Evolutionary conservation across 2,113 vertebrate genomes (phyloP).

Genomic region (Ranitomeya imitator): DNA sequence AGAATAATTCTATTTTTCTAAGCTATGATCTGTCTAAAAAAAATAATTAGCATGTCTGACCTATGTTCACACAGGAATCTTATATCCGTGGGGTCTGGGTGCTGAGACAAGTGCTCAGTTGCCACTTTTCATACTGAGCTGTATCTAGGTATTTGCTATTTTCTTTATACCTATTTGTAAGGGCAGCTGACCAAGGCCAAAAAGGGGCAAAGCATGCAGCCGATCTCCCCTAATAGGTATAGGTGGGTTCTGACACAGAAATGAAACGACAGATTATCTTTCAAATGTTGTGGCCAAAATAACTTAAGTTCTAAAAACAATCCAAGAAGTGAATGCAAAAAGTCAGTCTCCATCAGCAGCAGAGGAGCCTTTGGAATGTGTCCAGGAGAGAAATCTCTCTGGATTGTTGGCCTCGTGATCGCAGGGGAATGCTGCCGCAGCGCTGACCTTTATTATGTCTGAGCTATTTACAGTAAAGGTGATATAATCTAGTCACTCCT

Average conservation of each 20-base stretch:
- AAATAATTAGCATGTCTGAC: no score
- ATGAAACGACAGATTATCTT: neutral
- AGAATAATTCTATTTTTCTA: no score
- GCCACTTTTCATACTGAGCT: no score
- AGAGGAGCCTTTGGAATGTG: neutral
- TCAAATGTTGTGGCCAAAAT: neutral
- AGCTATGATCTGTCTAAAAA: no score
- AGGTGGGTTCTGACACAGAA: no score
- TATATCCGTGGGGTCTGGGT: no score
- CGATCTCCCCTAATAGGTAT: neutral
- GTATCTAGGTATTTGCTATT: no score
- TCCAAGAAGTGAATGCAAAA: neutral
- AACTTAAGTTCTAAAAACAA: neutral
- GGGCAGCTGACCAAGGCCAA: no score
- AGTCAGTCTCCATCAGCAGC: neutral
- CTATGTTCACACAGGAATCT: no score
- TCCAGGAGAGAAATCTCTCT: neutral
- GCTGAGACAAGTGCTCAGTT: no score
- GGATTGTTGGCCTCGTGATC: neutral
- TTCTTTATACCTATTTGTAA: no score
- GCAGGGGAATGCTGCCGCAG: neutral
- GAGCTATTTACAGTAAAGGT: constrained; percentile 1
- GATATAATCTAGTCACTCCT: neutral
- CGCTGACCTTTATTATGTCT: neutral
- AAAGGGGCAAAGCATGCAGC: neutral